A percentile compares a stretch with the other conserved stretches of the same genome.
Evolutionary conservation across 2,888 invertebrate genomes (phyloP).

Genomic region (Celastrina argiolus): DNA sequence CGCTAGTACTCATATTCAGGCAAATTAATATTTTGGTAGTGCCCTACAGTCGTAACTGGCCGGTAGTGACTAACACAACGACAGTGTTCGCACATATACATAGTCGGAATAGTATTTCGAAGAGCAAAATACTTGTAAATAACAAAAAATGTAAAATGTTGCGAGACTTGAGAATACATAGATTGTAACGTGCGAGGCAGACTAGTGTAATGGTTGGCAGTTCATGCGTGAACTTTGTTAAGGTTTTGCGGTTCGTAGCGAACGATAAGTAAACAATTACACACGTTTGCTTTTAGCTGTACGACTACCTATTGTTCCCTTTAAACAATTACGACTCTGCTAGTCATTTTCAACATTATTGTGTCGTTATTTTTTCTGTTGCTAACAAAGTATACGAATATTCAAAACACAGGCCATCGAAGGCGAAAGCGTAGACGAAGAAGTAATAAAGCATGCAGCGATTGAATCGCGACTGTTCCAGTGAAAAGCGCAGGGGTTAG

Average conservation of each 20-base stretch:
- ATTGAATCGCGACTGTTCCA: slow-evolving; percentile 57
- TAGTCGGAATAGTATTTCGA: no score
- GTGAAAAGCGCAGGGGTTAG: slow-evolving; percentile 71
- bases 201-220: slow-evolving; percentile 14
- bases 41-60: not conserved
- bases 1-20: slow-evolving; percentile 59
- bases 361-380: slow-evolving; percentile 12
- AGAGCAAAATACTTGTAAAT: no score
- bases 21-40: slow-evolving; percentile 40
- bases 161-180: slow-evolving; percentile 1
- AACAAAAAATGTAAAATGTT: slow-evolving; percentile 21
- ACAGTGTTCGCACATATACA: no score
- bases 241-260: slow-evolving; percentile 43
- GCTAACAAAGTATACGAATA: not conserved
- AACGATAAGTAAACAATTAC: slow-evolving; percentile 53
- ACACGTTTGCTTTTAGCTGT: slow-evolving; percentile 53
- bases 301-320: slow-evolving; percentile 54
- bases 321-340: slow-evolving; percentile 32
- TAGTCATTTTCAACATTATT: slow-evolving; percentile 8
- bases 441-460: slow-evolving; percentile 47
- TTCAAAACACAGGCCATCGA: slow-evolving; percentile 25
- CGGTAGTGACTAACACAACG: no score
- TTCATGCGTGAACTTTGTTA: slow-evolving; percentile 25
- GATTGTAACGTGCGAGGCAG: not conserved
- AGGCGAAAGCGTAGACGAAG: slow-evolving; percentile 69